Evolutionary conservation across 2,797 vertebrate species (phyloP), one percentile per base, ranked within the genome.

Genomic region (Syngnathus acus): DNA sequence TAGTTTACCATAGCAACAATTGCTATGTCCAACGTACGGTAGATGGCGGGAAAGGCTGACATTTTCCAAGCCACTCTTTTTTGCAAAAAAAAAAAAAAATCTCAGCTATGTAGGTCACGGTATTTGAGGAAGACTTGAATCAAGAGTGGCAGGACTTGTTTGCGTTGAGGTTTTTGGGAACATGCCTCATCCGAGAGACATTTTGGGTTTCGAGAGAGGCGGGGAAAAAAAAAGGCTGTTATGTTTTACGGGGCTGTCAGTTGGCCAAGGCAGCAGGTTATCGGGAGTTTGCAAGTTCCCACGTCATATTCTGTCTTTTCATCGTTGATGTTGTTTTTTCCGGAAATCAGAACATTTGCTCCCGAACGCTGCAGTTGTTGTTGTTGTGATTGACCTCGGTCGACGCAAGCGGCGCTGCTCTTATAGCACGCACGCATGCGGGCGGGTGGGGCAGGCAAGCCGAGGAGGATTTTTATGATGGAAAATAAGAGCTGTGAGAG

Each of bases 401-500:
- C 66, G 83, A 83, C 82, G 75, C 64, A 0, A 66, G 64, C 68
- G 67, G 40, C 64, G 66, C 76, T 80, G 42, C 68, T 78, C 67
- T 79, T 82, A 79, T 74, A 84, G 80, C 63, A 84, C 78, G 32
- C 32, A 43, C 42, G 82, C 82, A 66, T 73, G 69, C 38, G 85
- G 88, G 84, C 81, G 82, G 78, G 73, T 81, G 42, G 42, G 42
- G 42, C 9, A 11, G 10, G 42, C 6, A 9, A 9, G 39, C 6
- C 7, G 40, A 9, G 40, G 40, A 32, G 32, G 32, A 32, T 43
- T 80, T 86, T 88, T 83, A 87, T 85, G 84, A 87, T 84, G 84
- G 78, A 82, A 81, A 89, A 80, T 84, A 83, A 78, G 75, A 74
- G 75, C 83, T 66, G 73, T 39, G 14, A 76, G 71, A 62, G 76